Evolutionary conservation across 2,888 invertebrate species (phyloP).

Genomic region (Pyrochroa serraticornis): DNA sequence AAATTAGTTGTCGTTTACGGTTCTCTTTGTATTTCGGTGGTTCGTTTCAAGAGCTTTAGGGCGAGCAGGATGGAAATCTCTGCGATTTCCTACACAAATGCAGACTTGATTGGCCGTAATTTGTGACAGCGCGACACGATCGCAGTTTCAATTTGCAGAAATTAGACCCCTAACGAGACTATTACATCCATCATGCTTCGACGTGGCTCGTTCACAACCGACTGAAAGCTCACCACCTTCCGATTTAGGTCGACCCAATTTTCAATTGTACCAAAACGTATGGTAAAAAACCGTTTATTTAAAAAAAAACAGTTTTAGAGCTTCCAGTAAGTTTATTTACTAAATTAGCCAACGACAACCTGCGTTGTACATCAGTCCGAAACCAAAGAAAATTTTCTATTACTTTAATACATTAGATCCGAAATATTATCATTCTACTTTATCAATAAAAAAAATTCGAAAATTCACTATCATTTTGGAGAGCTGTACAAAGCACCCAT

Average conservation of each 20-base stretch:
- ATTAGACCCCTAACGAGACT: constrained; percentile 45
- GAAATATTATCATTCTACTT: too few relatives aligned
- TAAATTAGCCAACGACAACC: too few relatives aligned
- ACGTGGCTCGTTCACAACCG: constrained; percentile 36
- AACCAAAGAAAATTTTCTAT: too few relatives aligned
- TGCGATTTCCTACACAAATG: constrained; percentile 49
- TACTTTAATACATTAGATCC: too few relatives aligned
- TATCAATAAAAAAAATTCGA: too few relatives aligned
- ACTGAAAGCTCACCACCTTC: not conserved
- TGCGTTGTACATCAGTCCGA: too few relatives aligned
- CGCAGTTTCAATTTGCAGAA: constrained; percentile 40
- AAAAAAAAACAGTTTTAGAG: too few relatives aligned
- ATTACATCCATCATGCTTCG: constrained; percentile 39
- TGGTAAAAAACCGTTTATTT: too few relatives aligned
- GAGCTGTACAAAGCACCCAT: too few relatives aligned
- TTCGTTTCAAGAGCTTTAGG: constrained; percentile 17
- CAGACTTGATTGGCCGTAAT: constrained; percentile 50
- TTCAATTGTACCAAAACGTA: too few relatives aligned
- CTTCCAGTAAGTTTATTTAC: too few relatives aligned
- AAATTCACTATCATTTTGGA: too few relatives aligned
- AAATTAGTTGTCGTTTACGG: constrained; percentile 27
- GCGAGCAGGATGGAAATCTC: constrained; percentile 30
- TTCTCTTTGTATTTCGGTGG: constrained; percentile 14
- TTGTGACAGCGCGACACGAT: constrained; percentile 45
- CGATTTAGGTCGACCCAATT: not conserved